Conservation (phyloP, 2,888 invertebrate species). For the Drosophila kambysellisi region DNA sequence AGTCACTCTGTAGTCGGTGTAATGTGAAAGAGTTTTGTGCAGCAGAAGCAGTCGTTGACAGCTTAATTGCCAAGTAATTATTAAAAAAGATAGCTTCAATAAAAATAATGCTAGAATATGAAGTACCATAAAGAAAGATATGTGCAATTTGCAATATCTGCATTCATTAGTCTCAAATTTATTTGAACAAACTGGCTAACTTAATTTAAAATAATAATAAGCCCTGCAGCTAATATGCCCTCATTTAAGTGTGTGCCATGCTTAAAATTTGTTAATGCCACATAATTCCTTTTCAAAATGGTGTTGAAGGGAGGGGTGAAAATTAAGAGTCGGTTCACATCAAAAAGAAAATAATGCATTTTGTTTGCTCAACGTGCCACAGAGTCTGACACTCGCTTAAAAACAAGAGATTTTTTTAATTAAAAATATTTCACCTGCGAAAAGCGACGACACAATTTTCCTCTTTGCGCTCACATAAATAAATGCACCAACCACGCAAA, state of each 20-base stretch:
- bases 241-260: constrained; percentile 29
- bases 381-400: constrained; percentile 70
- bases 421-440: constrained; percentile 78
- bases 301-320: neutral
- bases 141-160: neutral
- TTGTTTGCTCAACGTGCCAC: constrained; percentile 37
- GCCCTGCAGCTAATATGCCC: constrained; percentile 25
- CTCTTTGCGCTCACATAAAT: constrained; percentile 71
- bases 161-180: neutral
- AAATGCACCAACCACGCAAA: constrained; percentile 70
- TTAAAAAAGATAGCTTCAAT: neutral
- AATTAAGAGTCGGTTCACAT: neutral
- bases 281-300: constrained; percentile 43
- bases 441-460: constrained; percentile 70
- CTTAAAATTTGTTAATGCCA: constrained; percentile 53
- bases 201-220: constrained; percentile 17
- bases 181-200: constrained; percentile 14
- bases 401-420: constrained; percentile 79
- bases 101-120: neutral
- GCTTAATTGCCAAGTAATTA: neutral
- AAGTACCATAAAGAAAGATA: neutral
- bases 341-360: constrained; percentile 44
- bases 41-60: neutral
- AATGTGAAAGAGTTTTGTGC: neutral
- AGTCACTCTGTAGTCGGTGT: neutral